Evolutionary conservation across 2,113 vertebrate species (phyloP).

Genomic region (Dolichallabes microphthalmus): DNA sequence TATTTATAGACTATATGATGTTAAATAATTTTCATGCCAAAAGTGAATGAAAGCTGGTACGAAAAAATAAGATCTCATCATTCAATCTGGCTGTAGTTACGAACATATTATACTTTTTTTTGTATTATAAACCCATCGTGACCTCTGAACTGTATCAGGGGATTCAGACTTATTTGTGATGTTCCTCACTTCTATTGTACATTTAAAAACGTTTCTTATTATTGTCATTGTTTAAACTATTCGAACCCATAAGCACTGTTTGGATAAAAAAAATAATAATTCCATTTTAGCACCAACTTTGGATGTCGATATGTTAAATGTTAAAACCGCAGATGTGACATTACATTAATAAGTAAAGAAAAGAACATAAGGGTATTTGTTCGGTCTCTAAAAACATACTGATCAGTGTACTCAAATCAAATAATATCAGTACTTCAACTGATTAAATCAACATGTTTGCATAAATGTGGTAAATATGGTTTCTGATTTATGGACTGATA

Average conservation of each 20-base stretch:
- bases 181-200: neutral
- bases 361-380: neutral
- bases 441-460: neutral
- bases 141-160: neutral
- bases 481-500: neutral
- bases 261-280: neutral
- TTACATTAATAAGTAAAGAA: neutral
- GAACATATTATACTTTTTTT: neutral
- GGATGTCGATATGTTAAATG: neutral
- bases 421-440: neutral
- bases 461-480: neutral
- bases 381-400: neutral
- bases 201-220: neutral
- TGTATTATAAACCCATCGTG: neutral
- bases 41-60: neutral
- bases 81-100: neutral
- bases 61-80: neutral
- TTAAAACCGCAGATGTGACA: neutral
- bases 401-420: neutral
- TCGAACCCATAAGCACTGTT: neutral
- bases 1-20: neutral
- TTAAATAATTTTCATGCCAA: neutral
- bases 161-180: neutral
- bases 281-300: neutral
- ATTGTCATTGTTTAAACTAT: neutral